Base-by-base conservation (phyloP, 2,797 vertebrate genomes). In the Catamblyrhynchus diadema region DNA sequence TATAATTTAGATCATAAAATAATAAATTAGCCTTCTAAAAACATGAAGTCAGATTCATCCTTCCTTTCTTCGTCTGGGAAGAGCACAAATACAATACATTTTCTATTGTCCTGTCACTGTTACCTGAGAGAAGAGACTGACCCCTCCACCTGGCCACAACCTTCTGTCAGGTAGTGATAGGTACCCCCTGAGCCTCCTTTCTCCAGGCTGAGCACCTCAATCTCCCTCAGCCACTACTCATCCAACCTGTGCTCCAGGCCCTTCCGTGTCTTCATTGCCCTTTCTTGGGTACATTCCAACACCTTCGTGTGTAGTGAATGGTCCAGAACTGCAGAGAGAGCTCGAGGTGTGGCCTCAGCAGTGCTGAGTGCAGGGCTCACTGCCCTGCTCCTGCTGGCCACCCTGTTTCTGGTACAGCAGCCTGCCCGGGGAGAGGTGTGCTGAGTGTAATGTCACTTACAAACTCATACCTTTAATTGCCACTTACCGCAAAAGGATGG, bases 331-430 rank as follows among this genome's bases (percentile, higher is more conserved):
- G 39, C 54, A 14, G 12, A 12, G 44, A 41, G 51, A 39, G 65
- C 30, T 27, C 0, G 0, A 39, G 44, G 20, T 41, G 50, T 33
- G 24, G 25, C 39, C n/a, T 57, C 44, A 16, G 8, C 50, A 51
- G 50, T 57, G 64, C 37, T 1, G 3, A 10, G 27, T 6, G 4
- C 48, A 27, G 37, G 20, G n/a, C 13, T 70, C 72, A 32, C 28
- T 77, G 64, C 14, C 50, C 71, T 64, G 21, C 3, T 82, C 57
- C 79, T 51, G 30, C 37, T 77, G 57, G 14, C 14, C 41, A 8
- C 19, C 1, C 44, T 70, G 12, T 5, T 56, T 24, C n/a, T 64
- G 44, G 30, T 12, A 14, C 44, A 64, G n/a, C 28, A 57, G 28
- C 42, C 19, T 57, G 37, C 24, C 50, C 45, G 57, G 23, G 20